These are phyloP conservation scores for Aphidius colemani DNA, from an alignment of 2,888 invertebrate species.

Conservation along the genomic window DNA sequence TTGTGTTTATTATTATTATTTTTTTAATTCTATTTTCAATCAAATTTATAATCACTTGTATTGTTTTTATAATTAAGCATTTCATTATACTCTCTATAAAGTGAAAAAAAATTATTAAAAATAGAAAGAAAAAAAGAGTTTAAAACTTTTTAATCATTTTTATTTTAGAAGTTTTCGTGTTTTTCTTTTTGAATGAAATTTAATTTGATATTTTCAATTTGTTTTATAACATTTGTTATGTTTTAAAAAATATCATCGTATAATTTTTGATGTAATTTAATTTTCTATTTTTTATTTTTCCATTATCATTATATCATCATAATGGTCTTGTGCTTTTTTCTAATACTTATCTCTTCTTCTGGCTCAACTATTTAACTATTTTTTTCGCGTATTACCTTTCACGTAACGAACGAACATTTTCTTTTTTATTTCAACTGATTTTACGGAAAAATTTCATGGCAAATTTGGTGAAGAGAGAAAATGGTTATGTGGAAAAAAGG, in stretches of 20 bases:
- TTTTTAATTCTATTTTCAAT: too few species aligned
- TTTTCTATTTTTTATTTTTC: neutral
- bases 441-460: constrained; percentile 21
- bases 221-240: too few species aligned
- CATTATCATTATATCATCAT: constrained; percentile 18
- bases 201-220: neutral
- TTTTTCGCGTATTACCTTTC: constrained; percentile 17
- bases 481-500: constrained; percentile 21
- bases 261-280: neutral
- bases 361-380: constrained; percentile 15
- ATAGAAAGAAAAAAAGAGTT: too few species aligned
- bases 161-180: neutral
- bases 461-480: constrained; percentile 24
- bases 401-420: constrained; percentile 21
- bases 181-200: neutral
- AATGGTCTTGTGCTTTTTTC: constrained; percentile 2
- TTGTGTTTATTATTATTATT: too few species aligned
- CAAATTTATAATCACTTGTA: too few species aligned
- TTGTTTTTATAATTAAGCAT: too few species aligned
- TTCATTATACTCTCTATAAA: too few species aligned
- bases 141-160: too few species aligned
- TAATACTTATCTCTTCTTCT: constrained; percentile 10
- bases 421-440: constrained; percentile 9
- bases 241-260: too few species aligned
- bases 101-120: too few species aligned